These are phyloP conservation scores for Thymelicus sylvestris DNA, from an alignment of 2,888 invertebrate genomes.

Conservation along the genomic window DNA sequence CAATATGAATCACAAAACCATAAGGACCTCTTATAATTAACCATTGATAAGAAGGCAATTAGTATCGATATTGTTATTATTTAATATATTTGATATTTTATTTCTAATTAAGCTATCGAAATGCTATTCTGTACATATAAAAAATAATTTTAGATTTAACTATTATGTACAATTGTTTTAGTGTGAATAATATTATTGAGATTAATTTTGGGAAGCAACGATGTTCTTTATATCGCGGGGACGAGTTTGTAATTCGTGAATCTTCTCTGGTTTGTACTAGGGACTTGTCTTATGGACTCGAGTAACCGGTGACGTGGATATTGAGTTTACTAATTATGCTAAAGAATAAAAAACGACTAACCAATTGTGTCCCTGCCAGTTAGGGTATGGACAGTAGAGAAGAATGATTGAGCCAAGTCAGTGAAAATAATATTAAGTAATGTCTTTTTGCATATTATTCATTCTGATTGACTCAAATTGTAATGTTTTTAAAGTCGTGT, in stretches of 20 bases:
- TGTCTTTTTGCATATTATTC: not conserved
- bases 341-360: not conserved
- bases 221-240: conserved; percentile 64
- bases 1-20: conserved; percentile 80
- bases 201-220: conserved; percentile 74
- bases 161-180: conserved; percentile 83
- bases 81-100: conserved; percentile 85
- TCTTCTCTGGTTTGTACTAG: conserved; percentile 58
- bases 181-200: conserved; percentile 82
- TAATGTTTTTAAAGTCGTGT: not conserved
- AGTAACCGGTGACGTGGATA: conserved; percentile 10
- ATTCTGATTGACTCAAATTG: not conserved
- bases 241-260: conserved; percentile 70
- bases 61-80: conserved; percentile 84
- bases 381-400: not conserved
- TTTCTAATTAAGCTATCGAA: conserved; percentile 81
- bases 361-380: not conserved
- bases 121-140: conserved; percentile 82
- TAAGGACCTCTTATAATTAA: conserved; percentile 85
- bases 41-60: conserved; percentile 85
- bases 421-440: not conserved
- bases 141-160: conserved; percentile 80
- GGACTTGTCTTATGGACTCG: conserved; percentile 28
- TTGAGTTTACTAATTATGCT: not conserved
- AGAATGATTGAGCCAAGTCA: not conserved